Conservation (phyloP, 1,140 invertebrate species). For the Bombus turneri region DNA sequence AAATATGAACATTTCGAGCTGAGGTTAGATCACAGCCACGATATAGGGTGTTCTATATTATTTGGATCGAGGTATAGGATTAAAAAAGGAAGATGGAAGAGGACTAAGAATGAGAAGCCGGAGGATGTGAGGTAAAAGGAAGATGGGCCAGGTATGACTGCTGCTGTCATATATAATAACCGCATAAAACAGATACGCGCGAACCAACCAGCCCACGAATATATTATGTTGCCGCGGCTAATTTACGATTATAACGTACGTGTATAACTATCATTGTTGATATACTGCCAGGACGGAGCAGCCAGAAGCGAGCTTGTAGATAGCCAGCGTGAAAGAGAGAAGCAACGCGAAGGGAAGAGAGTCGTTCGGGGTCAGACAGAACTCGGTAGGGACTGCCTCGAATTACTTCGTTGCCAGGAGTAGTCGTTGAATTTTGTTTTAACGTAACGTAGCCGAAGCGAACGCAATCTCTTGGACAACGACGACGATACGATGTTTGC, state of each 20-base stretch:
- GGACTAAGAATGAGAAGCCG: slow-evolving; percentile 13
- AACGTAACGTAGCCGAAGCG: not conserved
- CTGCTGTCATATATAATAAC: slow-evolving; percentile 83
- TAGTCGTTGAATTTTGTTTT: slow-evolving; percentile 43
- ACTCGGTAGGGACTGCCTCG: slow-evolving; percentile 46
- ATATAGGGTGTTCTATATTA: not conserved
- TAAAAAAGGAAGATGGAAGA: not conserved
- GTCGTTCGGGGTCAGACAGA: slow-evolving; percentile 4
- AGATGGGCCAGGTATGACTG: slow-evolving; percentile 77
- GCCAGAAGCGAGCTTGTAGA: slow-evolving; percentile 63
- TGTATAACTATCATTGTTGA: slow-evolving; percentile 84
- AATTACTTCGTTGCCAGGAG: slow-evolving; percentile 51
- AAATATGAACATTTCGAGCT: no score
- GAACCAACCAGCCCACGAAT: slow-evolving; percentile 81
- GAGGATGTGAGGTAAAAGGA: slow-evolving; percentile 7
- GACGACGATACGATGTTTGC: no score
- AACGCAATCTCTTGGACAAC: slow-evolving; percentile 28
- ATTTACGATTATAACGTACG: slow-evolving; percentile 84
- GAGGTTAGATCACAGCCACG: no score
- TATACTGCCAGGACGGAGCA: slow-evolving; percentile 76
- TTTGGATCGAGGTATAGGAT: not conserved
- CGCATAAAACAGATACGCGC: slow-evolving; percentile 83
- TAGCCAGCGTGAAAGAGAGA: slow-evolving; percentile 41
- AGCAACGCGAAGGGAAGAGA: not conserved
- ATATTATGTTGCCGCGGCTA: slow-evolving; percentile 83